Base-by-base conservation (phyloP, 2,797 vertebrate species). In the Huso huso region DNA sequence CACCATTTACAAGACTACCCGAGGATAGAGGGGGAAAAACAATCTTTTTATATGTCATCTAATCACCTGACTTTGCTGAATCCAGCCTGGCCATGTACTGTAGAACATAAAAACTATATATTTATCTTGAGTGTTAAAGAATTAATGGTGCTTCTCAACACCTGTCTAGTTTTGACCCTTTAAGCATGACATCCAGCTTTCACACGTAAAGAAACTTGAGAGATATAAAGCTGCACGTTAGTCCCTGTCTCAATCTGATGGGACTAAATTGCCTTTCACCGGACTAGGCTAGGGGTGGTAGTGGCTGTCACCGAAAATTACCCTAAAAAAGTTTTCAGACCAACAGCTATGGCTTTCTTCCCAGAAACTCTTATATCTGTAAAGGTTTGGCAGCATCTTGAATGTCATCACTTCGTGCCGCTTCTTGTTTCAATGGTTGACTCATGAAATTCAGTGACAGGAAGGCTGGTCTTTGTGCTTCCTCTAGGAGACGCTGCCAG, bases 281-380 rank as follows among this genome's bases (percentile, higher is more conserved):
- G 1, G 37, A 37, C 37, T 37, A 37, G 37, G 37, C 37, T 37
- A 37, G 7, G 55, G 55, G 10, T 58, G 55, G 55, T 8, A 53
- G 51, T 12, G 55, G 55, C 37, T 7, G 55, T 58, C 11, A n/a
- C 7, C 0, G 12, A 58, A 58, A 58, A 58, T 58, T 11, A 58
- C 55, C 55, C 55, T 6, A 11, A 58, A 58, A 58, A 58, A 58
- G 10, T 58, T 58, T 3, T 13, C 55, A 58, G 55, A 13, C 55
- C 10, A n/a, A n/a, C 10, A 58, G 55, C 9, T n/a, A 58, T 58
- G 55, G 55, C 55, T 58, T 58, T 58, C 55, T 15, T 58, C 55
- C 55, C 55, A 58, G 55, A 58, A 58, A 13, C 55, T 58, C 10
- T n/a, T n/a, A 58, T 58, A 58, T 58, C 55, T 58, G 12, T 58